Percentiles rank a stretch among this genome's conserved stretches.
Conservation (phyloP, 2,797 vertebrate genomes). For the Psittacula echo region DNA sequence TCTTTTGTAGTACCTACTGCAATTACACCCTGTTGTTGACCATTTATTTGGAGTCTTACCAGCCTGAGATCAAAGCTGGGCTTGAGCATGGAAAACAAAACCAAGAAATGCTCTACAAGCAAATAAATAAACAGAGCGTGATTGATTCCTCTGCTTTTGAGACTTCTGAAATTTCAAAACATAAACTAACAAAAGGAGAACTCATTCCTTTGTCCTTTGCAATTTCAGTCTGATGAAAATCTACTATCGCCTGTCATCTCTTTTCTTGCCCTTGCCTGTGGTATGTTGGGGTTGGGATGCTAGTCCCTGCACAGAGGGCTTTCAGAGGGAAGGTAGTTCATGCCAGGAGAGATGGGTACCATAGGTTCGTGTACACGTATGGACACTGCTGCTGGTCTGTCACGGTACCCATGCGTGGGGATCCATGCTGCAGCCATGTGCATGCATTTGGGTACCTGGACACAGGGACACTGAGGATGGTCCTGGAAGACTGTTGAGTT, state of each 20-base stretch:
- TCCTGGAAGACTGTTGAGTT: neutral
- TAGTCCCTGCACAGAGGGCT: neutral
- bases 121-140: slow-evolving; percentile 54
- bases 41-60: slow-evolving; percentile 12
- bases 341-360: neutral
- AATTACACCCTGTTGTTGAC: slow-evolving; percentile 50
- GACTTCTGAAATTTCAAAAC: slow-evolving; percentile 49
- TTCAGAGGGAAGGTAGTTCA: neutral
- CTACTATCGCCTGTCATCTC: neutral
- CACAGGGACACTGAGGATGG: neutral
- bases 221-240: neutral
- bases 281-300: neutral
- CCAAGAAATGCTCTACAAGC: slow-evolving; percentile 27
- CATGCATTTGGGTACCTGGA: fast-evolving
- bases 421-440: neutral
- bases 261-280: neutral
- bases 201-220: slow-evolving; percentile 40
- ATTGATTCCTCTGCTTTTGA: slow-evolving; percentile 47
- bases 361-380: fast-evolving
- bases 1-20: slow-evolving; percentile 50
- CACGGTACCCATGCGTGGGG: neutral
- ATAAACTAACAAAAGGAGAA: slow-evolving; percentile 51
- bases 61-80: slow-evolving; percentile 53
- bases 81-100: slow-evolving; percentile 34
- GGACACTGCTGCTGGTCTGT: neutral